phyloP scores from a whole-genome alignment of 1,140 invertebrate genomes.

The Aethina tumida region DNA sequence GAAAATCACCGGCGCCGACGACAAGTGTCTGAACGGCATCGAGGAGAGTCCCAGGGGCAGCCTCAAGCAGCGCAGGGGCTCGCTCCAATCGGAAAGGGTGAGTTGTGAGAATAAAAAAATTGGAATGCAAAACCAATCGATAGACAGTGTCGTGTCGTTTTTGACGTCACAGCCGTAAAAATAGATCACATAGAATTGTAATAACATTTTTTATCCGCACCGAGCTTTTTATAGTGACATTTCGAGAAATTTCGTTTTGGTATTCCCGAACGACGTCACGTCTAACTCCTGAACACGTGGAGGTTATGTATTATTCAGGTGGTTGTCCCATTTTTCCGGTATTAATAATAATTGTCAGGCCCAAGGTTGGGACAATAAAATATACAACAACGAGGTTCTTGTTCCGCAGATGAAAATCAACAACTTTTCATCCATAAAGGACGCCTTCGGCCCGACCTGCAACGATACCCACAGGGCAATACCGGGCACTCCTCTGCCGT shows the following conservation, averaged over 20 bases:
- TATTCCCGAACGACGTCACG: no score
- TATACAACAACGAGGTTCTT: not conserved
- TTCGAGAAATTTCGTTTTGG: no score
- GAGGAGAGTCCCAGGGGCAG: constrained; percentile 27
- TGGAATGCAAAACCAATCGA: not conserved
- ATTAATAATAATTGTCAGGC: not conserved
- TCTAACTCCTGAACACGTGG: no score
- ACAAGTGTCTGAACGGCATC: constrained; percentile 24
- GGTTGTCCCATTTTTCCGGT: no score
- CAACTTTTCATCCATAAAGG: constrained; percentile 23
- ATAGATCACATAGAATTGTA: no score
- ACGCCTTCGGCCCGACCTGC: constrained; percentile 36
- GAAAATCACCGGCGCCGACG: constrained; percentile 11
- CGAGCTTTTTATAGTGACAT: no score
- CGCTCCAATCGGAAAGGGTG: constrained; percentile 26
- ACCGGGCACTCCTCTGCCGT: constrained; percentile 40
- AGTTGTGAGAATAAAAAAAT: constrained; percentile 7
- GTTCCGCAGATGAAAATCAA: constrained; percentile 12
- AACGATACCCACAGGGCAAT: constrained; percentile 27
- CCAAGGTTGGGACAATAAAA: not conserved
- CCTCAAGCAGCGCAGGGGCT: constrained; percentile 16
- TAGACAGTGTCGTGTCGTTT: no score
- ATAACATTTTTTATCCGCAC: no score
- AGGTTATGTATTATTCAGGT: no score
- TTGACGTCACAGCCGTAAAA: no score